Evolutionary conservation across 2,113 vertebrate species (phyloP).

Genomic region (Cepphus grylle): DNA sequence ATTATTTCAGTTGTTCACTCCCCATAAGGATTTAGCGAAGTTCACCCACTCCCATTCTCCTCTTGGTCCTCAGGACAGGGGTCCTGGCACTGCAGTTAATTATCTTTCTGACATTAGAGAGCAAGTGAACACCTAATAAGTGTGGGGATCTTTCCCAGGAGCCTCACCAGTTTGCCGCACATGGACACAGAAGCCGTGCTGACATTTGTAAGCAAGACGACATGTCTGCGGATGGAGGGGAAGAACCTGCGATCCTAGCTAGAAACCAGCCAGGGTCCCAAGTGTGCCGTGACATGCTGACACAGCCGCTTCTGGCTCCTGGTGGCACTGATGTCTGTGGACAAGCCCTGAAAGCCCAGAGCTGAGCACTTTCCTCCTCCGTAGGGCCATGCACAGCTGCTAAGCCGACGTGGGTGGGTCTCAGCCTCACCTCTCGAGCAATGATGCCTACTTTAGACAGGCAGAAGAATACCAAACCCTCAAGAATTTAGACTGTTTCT

Average conservation of each 20-base stretch:
- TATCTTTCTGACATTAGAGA: background rate
- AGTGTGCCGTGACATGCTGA: background rate
- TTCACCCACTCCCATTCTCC: background rate
- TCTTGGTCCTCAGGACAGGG: background rate
- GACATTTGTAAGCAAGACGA: background rate
- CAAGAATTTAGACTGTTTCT: background rate
- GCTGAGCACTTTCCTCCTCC: background rate
- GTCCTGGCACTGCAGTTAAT: background rate
- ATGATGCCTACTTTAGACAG: background rate
- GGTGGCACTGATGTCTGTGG: background rate
- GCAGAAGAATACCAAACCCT: background rate
- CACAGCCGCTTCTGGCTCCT: background rate
- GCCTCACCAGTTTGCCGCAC: background rate
- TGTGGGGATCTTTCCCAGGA: background rate
- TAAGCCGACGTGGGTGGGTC: rapidly evolving
- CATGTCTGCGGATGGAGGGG: background rate
- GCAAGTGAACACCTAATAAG: background rate
- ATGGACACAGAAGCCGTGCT: background rate
- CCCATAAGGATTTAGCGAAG: background rate
- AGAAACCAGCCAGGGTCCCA: background rate
- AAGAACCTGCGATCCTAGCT: background rate
- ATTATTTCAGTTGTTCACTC: background rate
- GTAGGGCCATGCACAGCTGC: background rate
- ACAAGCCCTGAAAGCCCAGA: background rate
- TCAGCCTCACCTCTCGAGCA: background rate